These are phyloP conservation scores for Drosophila greeni DNA, from an alignment of 2,888 invertebrate genomes.

Conservation along the genomic window DNA sequence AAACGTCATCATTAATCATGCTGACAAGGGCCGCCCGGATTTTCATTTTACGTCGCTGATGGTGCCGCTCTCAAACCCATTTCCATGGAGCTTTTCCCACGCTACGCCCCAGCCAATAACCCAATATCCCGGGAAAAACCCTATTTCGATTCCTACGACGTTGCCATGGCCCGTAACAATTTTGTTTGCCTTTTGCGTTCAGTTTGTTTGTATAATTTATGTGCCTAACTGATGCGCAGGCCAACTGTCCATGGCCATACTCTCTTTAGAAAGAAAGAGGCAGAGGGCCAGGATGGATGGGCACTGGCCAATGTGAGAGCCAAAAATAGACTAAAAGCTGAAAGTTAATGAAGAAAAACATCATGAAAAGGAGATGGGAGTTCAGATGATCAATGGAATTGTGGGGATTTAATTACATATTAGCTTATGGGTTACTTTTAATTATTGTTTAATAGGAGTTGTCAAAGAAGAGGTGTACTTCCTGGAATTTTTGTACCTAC, in stretches of 20 bases:
- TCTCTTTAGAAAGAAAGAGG: slow-evolving; percentile 9
- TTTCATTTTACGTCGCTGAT: slow-evolving; percentile 60
- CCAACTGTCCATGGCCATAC: slow-evolving; percentile 32
- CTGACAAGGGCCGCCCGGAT: slow-evolving; percentile 67
- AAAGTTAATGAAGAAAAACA: slow-evolving; percentile 11
- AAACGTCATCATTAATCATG: slow-evolving; percentile 73
- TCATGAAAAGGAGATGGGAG: neutral
- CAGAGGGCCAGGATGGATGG: slow-evolving; percentile 6
- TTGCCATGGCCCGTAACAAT: slow-evolving; percentile 44
- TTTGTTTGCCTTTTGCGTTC: slow-evolving; percentile 51
- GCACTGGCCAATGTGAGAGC: neutral
- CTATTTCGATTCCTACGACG: slow-evolving; percentile 31
- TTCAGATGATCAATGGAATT: neutral
- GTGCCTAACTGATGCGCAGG: slow-evolving; percentile 47
- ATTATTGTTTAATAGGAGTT: neutral
- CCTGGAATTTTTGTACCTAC: neutral
- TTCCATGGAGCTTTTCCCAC: slow-evolving; percentile 22
- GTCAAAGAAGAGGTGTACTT: neutral
- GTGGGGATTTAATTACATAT: neutral
- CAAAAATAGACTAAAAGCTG: neutral
- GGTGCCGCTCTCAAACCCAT: slow-evolving; percentile 25
- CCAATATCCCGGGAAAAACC: slow-evolving; percentile 22
- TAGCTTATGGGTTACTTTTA: neutral
- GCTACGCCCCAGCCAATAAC: slow-evolving; percentile 14
- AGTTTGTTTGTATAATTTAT: slow-evolving; percentile 64